A percentile compares a stretch with the other conserved stretches of the same genome.
Conservation (phyloP, 2,797 vertebrate species). For the Squalus acanthias region DNA sequence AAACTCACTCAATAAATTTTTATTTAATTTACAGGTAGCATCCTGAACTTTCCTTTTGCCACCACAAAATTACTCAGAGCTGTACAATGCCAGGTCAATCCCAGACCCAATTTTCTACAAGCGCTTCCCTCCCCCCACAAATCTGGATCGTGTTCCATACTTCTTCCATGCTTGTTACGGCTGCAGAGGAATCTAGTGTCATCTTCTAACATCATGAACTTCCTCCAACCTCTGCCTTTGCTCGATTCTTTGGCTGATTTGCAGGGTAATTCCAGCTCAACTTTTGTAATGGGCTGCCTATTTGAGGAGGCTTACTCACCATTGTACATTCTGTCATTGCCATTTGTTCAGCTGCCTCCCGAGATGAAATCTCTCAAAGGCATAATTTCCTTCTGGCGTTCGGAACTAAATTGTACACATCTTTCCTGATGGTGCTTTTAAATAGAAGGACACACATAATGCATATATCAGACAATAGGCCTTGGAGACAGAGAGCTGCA, state of each 20-base stretch:
- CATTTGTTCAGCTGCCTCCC: constrained; percentile 26
- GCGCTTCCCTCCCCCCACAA: not conserved
- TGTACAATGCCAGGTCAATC: not conserved
- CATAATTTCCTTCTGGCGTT: constrained; percentile 11
- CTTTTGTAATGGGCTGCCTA: not conserved
- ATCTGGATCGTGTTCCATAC: not conserved
- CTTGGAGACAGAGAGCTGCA: not conserved
- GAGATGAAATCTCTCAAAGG: constrained; percentile 8
- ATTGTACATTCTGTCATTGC: constrained; percentile 11
- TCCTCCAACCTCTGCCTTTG: not conserved
- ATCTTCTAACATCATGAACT: not conserved
- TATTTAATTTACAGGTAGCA: not conserved
- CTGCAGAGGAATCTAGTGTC: not conserved
- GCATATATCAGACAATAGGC: not conserved
- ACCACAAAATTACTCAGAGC: not conserved
- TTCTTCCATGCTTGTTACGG: not conserved
- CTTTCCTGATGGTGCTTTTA: constrained; percentile 18
- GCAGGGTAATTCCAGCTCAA: constrained; percentile 18
- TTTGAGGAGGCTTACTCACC: not conserved
- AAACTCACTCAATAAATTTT: not conserved
- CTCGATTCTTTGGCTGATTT: not conserved
- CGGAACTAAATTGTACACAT: constrained; percentile 26
- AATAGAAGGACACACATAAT: constrained; percentile 19
- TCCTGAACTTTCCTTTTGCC: not conserved
- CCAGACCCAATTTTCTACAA: not conserved